Conservation (phyloP, 2,797 vertebrate species). For the Oreonectes daqikongensis region DNA sequence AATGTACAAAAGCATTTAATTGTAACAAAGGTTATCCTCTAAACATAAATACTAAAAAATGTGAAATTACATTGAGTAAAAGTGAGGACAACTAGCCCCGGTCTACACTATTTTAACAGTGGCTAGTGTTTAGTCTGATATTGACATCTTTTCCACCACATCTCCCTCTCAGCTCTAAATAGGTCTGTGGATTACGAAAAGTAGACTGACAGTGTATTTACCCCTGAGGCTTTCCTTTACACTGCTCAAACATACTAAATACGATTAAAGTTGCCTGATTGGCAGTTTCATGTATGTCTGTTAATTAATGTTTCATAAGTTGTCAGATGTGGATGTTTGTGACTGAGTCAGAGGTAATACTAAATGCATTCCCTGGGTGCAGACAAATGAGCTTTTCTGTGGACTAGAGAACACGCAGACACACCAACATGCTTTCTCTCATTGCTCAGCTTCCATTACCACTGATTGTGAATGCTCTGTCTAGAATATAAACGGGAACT, state of each 20-base stretch:
- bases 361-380: constrained; percentile 19
- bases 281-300: constrained; percentile 29
- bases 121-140: neutral
- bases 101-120: neutral
- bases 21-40: too few species aligned
- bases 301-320: constrained; percentile 37
- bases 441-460: constrained; percentile 39
- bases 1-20: too few species aligned
- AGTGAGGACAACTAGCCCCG: neutral
- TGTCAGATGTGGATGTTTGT: constrained; percentile 36
- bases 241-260: constrained; percentile 13
- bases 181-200: constrained; percentile 3
- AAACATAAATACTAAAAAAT: too few species aligned
- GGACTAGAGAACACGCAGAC: constrained; percentile 22
- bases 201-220: constrained; percentile 7
- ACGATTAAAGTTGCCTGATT: constrained; percentile 39
- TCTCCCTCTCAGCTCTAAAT: neutral
- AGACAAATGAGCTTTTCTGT: constrained; percentile 29
- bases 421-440: neutral
- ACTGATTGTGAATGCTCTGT: constrained; percentile 37
- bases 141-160: neutral
- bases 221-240: neutral
- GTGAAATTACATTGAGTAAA: too few species aligned
- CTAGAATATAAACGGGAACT: constrained; percentile 23
- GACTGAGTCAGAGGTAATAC: constrained; percentile 33